A percentile compares a stretch with the other conserved stretches of the same genome.
phyloP scores from a whole-genome alignment of 2,113 vertebrate genomes.

The Corythornis madagascariensis region DNA sequence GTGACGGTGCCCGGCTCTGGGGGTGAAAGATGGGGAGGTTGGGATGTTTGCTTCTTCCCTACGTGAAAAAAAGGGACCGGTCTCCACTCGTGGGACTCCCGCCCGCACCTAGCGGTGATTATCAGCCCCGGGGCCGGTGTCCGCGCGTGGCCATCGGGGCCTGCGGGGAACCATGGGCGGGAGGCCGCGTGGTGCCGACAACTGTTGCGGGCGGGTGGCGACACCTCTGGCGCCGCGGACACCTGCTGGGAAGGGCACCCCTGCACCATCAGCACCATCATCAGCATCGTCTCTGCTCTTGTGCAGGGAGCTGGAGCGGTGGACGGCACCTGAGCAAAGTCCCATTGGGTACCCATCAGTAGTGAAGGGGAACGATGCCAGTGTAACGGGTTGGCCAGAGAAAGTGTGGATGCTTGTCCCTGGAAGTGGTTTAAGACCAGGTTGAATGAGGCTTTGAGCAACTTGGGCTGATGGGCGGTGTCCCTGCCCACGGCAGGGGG shows the following conservation, averaged over 20 bases:
- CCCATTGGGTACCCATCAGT: accelerated
- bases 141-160: not conserved
- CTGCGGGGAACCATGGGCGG: not conserved
- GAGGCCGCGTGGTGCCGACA: not conserved
- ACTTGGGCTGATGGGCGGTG: too few relatives aligned
- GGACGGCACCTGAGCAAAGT: not conserved
- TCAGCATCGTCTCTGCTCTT: too few relatives aligned
- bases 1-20: not conserved
- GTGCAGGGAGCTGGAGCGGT: not conserved
- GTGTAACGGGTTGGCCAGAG: too few relatives aligned
- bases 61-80: accelerated
- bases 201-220: not conserved
- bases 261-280: not conserved
- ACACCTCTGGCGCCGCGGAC: not conserved
- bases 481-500: too few relatives aligned
- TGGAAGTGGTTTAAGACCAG: too few relatives aligned
- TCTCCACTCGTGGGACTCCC: too few relatives aligned
- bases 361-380: not conserved
- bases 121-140: not conserved
- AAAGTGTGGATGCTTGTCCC: too few relatives aligned
- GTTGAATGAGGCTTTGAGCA: too few relatives aligned
- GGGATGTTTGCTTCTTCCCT: not conserved
- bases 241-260: not conserved
- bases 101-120: too few relatives aligned
- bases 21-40: not conserved